Evolutionary conservation across 2,797 vertebrate species (phyloP), one percentile per base, ranked within the genome.

Genomic region (Pipistrellus nathusii): DNA sequence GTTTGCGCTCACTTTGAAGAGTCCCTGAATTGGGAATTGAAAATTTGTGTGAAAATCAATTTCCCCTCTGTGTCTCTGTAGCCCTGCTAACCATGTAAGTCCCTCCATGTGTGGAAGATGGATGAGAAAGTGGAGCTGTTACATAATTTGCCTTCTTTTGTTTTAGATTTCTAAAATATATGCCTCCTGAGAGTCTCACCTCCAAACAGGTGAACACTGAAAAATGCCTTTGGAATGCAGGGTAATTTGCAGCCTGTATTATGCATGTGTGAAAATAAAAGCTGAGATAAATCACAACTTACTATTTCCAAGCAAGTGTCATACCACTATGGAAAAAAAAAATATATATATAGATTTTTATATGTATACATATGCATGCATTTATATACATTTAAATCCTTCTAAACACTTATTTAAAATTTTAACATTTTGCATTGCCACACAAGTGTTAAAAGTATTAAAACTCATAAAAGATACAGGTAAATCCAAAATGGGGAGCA

Each of bases 201-300:
- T 66, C 59, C 55, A 82, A 95, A 91, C 68, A 93, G 48, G 35
- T 95, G 27, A 80, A 59, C 64, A 81, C 8, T 77, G 44, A 85
- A 94, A 94, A 90, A 27, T n/a, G 38, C 48, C 69, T 90, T 69
- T 55, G 93, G 71, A 62, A 78, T 38, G 17, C 77, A 73, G 64
- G 55, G 71, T 75, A 94, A 94, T 68, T 76, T 30, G 9, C 38
- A 94, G 55, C 20, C 44, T 6, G 32, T 0, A 0, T 59, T 83
- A 77, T 30, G 27, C 18, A 93, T 5, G 21, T 7, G 18, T 68
- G 44, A 94, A 97, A 97, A 95, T 46, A 21, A 85, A 93, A 94
- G 85, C 23, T 97, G 35, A 75, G 68, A 75, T 46, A 64, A n/a
- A 88, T 82, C 95, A 95, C 13, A 94, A 64, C 10, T 46, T 32